Evolutionary conservation across 1,140 invertebrate species (phyloP).

Genomic region (Danaus melanippus): DNA sequence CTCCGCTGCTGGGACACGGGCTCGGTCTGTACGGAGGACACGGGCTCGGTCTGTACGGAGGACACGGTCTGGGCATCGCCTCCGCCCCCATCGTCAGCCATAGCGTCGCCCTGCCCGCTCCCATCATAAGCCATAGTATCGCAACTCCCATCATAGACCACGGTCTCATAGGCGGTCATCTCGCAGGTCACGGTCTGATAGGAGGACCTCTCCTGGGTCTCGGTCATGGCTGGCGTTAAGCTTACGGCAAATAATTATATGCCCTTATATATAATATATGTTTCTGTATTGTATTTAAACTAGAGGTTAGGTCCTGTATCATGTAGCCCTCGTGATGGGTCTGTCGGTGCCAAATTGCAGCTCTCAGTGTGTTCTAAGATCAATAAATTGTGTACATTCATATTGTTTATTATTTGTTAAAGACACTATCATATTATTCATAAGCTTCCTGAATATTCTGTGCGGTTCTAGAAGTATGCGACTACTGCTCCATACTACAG

Average conservation of each 20-base stretch:
- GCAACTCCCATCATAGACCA: constrained; percentile 28
- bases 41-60: constrained; percentile 26
- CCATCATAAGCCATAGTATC: constrained; percentile 29
- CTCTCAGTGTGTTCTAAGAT: constrained; percentile 18
- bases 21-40: constrained; percentile 27
- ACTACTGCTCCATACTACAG: no score
- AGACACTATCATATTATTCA: not conserved
- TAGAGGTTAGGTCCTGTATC: not conserved
- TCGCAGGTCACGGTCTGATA: constrained; percentile 31
- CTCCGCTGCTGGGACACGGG: constrained; percentile 19
- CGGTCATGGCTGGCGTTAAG: constrained; percentile 31
- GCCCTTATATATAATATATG: not conserved
- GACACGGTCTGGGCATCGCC: constrained; percentile 23
- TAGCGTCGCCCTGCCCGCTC: constrained; percentile 30
- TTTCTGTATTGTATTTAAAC: not conserved
- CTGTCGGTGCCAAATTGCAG: constrained; percentile 36
- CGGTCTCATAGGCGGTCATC: constrained; percentile 29
- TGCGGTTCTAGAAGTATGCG: not conserved
- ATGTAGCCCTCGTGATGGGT: constrained; percentile 9
- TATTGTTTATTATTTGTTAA: constrained; percentile 6
- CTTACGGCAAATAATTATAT: not conserved
- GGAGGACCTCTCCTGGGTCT: constrained; percentile 29
- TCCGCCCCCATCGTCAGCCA: constrained; percentile 36
- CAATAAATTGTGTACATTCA: constrained; percentile 16
- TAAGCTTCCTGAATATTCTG: not conserved